A percentile compares a stretch with the other conserved stretches of the same genome.
Evolutionary conservation across 2,113 vertebrate species (phyloP).

Genomic region (Irena cyanogastra): DNA sequence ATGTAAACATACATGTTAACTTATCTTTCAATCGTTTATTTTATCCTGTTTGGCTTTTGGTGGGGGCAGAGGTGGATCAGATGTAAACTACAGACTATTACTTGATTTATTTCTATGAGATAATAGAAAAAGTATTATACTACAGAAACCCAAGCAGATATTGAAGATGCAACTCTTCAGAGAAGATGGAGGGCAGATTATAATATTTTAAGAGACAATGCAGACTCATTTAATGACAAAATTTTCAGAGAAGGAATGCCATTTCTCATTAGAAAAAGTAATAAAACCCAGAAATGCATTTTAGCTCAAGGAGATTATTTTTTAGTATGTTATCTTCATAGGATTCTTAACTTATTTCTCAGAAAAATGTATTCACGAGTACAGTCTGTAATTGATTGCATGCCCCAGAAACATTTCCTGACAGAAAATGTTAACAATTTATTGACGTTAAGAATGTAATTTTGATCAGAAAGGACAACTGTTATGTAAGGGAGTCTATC

Average conservation of each 20-base stretch:
- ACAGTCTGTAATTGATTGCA: constrained; percentile 41
- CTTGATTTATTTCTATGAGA: neutral
- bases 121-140: neutral
- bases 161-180: neutral
- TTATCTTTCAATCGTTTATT: neutral
- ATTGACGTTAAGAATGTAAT: constrained; percentile 64
- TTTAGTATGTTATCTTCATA: constrained; percentile 18
- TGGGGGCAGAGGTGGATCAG: neutral
- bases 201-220: neutral
- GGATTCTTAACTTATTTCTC: constrained; percentile 46
- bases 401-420: constrained; percentile 55
- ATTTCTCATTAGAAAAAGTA: neutral
- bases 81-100: neutral
- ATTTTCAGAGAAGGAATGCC: neutral
- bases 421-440: constrained; percentile 56
- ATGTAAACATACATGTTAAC: neutral
- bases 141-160: neutral
- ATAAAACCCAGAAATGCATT: neutral
- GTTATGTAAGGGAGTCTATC: constrained; percentile 12
- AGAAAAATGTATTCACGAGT: constrained; percentile 59
- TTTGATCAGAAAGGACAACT: constrained; percentile 54
- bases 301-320: constrained; percentile 14
- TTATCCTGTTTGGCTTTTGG: neutral
- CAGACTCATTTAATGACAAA: neutral
- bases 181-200: neutral